Base-by-base conservation (phyloP, 1,140 invertebrate genomes). In the Drosophila asahinai region DNA sequence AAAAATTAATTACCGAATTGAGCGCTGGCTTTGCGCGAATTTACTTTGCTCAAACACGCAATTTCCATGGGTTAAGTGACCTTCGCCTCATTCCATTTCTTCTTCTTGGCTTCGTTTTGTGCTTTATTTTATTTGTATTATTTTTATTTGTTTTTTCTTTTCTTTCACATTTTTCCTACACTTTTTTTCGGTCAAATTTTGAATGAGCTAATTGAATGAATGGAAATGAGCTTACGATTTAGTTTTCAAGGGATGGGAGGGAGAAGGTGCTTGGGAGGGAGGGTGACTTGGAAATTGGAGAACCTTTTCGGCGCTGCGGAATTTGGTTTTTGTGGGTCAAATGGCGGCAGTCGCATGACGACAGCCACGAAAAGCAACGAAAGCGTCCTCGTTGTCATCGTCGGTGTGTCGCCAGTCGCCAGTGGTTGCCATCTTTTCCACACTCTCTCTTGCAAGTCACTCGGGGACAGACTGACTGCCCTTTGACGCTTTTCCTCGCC, bases 251-350 rank as follows among this genome's bases (percentile, higher is more conserved):
- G 17, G 30, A 33, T 42, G n/a, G 4, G 33, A 5, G n/a, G 15
- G 48, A 9, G 61, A 15, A 36, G 36, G 47, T 2, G 19, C 9
- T n/a, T 5, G 11, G 12, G 19, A 2, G 14, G 9, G 33, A 27
- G 12, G 9, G 15, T 6, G 11, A n/a, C 19, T 36, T 27, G 47
- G 36, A 27, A 48, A 36, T 51, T 54, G 67, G 67, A 51, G 38
- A 52, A 73, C 38, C 54, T 72, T 51, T 51, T 45, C 33, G 58
- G 60, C 67, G 65, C 54, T 78, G 77, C 74, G 78, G 68, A 65
- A 81, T 82, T 86, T 86, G 52, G 47, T 54, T 83, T 83, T 80
- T 83, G 77, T 87, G 80, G 81, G 84, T 87, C 84, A 89, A 89
- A 79, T 63, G 54, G 55, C 63, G 71, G 67, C 77, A 70, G 83